Evolutionary conservation across 2,113 vertebrate species (phyloP).

Genomic region (Dendrocopos noguchii): DNA sequence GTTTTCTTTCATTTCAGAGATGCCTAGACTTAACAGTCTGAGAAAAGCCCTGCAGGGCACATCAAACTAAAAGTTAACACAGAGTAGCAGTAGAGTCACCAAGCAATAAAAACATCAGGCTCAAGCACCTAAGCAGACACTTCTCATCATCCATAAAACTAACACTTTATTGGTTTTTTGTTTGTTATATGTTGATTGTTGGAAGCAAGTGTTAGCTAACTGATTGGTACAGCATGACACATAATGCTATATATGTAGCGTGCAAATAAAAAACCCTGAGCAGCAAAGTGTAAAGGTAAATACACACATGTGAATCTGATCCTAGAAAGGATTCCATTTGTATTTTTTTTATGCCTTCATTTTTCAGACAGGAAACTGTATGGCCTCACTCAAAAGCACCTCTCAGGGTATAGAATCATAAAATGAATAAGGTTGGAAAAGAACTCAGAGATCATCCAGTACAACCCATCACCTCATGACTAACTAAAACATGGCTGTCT

Average conservation of each 20-base stretch:
- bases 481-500: too few relatives aligned
- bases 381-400: neutral
- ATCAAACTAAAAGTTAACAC: neutral
- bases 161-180: neutral
- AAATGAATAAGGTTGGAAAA: too few relatives aligned
- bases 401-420: too few relatives aligned
- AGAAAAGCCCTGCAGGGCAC: neutral
- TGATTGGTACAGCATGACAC: neutral
- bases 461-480: too few relatives aligned
- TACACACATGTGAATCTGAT: accelerated
- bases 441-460: too few relatives aligned
- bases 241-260: neutral
- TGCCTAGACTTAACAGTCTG: neutral
- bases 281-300: neutral
- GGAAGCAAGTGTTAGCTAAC: neutral
- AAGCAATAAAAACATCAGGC: neutral
- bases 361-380: neutral
- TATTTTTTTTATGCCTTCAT: neutral
- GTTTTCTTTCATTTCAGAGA: neutral
- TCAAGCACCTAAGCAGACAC: neutral
- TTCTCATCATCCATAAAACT: neutral
- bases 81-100: neutral
- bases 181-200: neutral
- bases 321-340: neutral
- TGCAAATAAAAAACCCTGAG: neutral